Conservation (phyloP, 1,140 invertebrate species). For the Cataglyphis hispanica region DNA sequence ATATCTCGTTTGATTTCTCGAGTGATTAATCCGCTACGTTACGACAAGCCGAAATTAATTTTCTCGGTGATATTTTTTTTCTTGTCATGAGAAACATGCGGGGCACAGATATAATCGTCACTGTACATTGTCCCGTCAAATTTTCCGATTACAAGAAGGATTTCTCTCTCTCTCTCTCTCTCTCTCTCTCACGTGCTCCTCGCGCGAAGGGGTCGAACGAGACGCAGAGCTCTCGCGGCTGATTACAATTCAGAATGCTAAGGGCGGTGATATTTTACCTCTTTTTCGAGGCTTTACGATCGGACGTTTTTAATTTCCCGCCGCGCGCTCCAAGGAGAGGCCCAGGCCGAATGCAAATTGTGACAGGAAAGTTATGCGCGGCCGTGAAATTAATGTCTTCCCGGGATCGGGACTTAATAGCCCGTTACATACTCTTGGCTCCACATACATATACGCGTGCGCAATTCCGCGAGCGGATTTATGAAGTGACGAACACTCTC, state of each 20-base stretch:
- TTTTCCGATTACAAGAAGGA: not conserved
- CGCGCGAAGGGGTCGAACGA: constrained; percentile 40
- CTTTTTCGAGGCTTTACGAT: constrained; percentile 81
- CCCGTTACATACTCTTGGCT: constrained; percentile 64
- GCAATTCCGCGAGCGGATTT: constrained; percentile 55
- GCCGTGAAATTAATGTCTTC: constrained; percentile 80
- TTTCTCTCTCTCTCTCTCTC: not conserved
- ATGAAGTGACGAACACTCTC: constrained; percentile 43
- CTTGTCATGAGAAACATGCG: not conserved
- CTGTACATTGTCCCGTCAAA: not conserved
- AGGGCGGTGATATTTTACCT: constrained; percentile 80
- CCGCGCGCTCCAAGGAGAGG: constrained; percentile 66
- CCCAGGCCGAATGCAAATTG: constrained; percentile 83
- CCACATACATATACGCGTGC: constrained; percentile 41
- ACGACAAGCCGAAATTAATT: not conserved
- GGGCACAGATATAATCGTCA: not conserved
- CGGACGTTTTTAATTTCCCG: constrained; percentile 86
- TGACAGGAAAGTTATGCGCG: constrained; percentile 82
- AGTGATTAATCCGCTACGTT: not conserved
- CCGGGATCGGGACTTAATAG: constrained; percentile 77
- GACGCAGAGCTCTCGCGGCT: constrained; percentile 52
- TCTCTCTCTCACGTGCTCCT: not conserved
- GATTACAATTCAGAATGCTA: constrained; percentile 82
- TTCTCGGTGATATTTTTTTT: not conserved
- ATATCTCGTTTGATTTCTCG: not conserved